A percentile compares a stretch with the other conserved stretches of the same genome.
phyloP scores from a whole-genome alignment of 2,888 invertebrate species.

The Hirudinaria manillensis region DNA sequence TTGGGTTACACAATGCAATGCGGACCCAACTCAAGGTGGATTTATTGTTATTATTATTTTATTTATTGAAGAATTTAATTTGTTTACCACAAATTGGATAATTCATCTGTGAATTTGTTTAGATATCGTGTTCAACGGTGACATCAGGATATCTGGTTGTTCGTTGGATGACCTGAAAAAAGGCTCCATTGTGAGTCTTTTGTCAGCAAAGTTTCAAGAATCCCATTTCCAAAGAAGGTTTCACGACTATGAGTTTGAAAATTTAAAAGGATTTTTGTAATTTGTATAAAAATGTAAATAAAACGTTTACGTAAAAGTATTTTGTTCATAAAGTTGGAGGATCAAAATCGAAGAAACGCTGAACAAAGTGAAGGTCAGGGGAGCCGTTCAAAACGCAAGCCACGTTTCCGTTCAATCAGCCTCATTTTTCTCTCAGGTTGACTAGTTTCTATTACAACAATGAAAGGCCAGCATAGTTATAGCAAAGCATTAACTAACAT shows the following conservation, averaged over 20 bases:
- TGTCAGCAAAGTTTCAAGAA: not conserved
- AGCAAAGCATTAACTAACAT: too few relatives aligned
- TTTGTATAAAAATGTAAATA: too few relatives aligned
- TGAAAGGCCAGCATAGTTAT: too few relatives aligned
- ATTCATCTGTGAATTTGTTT: too few relatives aligned
- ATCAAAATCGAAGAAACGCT: slow-evolving; percentile 1
- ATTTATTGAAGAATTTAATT: too few relatives aligned
- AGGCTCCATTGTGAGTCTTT: not conserved
- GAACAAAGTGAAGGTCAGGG: not conserved
- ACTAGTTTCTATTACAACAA: too few relatives aligned
- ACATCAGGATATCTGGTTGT: not conserved
- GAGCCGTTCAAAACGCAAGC: not conserved
- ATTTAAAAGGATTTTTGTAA: not conserved
- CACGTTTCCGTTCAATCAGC: not conserved
- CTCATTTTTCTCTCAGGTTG: not conserved
- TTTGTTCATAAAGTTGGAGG: not conserved
- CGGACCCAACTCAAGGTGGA: too few relatives aligned
- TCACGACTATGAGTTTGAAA: not conserved
- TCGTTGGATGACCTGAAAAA: slow-evolving; percentile 1
- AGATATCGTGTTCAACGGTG: too few relatives aligned
- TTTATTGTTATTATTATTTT: too few relatives aligned
- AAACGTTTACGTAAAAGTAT: too few relatives aligned
- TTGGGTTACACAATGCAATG: not conserved
- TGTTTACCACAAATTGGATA: too few relatives aligned
- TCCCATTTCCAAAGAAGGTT: not conserved